Base-by-base conservation (phyloP, 2,113 vertebrate genomes). In the Psittacara wagleri region DNA sequence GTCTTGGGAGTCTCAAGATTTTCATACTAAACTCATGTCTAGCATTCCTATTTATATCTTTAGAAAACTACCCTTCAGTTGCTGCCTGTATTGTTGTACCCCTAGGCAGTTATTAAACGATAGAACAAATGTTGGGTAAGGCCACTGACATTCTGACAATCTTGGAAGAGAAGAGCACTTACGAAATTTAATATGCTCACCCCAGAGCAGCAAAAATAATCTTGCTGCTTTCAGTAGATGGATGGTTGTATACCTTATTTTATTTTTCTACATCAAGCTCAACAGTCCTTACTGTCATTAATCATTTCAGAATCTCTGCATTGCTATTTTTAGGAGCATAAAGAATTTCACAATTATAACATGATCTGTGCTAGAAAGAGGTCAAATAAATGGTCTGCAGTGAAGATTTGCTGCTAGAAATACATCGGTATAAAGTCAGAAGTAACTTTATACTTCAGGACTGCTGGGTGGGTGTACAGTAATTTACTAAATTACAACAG, bases 241-340 rank as follows among this genome's bases (percentile, higher is more conserved):
- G 78, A 91, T 95, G 78, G 67, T 81, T 94, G 78, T 86, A 87
- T 95, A 87, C 59, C 29, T 66, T 84, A 33, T 95, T 94, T 63
- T 93, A 85, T 76, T 92, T 94, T 95, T 92, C 94, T 77, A 48
- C 59, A 82, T 76, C 69, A 43, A 83, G 86, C 94, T 93, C 79
- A 85, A 90, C 80, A 92, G 85, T 68, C 86, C 91, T 91, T 96
- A 78, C 93, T 95, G 85, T 86, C 94, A 89, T 96, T 97, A 97
- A 97, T 97, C 95, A 97, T 96, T 97, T 91, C 74, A 80, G 72
- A 90, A 59, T 86, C 91, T 95, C 67, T 78, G n/a, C 87, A 90
- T 43, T 67, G 39, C 76, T 95, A 76, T 96, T 86, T 92, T 97
- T 95, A 76, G 83, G 37, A 66, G 63, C 75, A 44, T 49, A 94